Conservation (phyloP, 2,888 invertebrate genomes). For the Fragum fragum region DNA sequence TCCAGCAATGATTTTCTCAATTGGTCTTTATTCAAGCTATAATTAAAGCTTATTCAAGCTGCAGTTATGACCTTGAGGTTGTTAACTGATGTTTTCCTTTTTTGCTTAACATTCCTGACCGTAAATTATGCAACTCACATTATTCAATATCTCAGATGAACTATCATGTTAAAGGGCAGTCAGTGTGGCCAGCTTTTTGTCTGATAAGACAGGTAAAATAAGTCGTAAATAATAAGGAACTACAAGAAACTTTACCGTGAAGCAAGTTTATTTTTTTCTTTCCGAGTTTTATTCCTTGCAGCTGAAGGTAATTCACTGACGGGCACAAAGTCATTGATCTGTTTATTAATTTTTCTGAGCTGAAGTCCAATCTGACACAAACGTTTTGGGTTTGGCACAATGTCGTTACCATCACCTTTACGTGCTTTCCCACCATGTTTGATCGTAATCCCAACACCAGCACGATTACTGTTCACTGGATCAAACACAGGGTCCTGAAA, state of each 20-base stretch:
- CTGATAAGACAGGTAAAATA: too few relatives aligned
- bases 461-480: conserved; percentile 88
- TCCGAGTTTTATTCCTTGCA: conserved; percentile 88
- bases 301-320: conserved; percentile 91
- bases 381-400: conserved; percentile 98
- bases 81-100: too few relatives aligned
- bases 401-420: conserved; percentile 98
- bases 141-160: too few relatives aligned
- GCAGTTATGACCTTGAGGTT: too few relatives aligned
- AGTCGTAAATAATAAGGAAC: too few relatives aligned
- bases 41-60: too few relatives aligned
- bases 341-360: conserved; percentile 95
- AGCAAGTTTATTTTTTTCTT: conserved; percentile 99
- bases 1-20: too few relatives aligned
- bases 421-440: conserved; percentile 90
- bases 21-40: too few relatives aligned
- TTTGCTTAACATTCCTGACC: too few relatives aligned
- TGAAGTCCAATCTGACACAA: conserved; percentile 96
- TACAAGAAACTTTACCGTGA: conserved; percentile 90
- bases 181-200: too few relatives aligned
- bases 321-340: conserved; percentile 98
- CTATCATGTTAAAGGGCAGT: too few relatives aligned
- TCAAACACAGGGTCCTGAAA: conserved; percentile 98
- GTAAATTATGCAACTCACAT: too few relatives aligned
- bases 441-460: conserved; percentile 73